These are phyloP conservation scores for Phenganax subtilis DNA, from an alignment of 92 coral and sea anemone species.

Conservation along the genomic window DNA sequence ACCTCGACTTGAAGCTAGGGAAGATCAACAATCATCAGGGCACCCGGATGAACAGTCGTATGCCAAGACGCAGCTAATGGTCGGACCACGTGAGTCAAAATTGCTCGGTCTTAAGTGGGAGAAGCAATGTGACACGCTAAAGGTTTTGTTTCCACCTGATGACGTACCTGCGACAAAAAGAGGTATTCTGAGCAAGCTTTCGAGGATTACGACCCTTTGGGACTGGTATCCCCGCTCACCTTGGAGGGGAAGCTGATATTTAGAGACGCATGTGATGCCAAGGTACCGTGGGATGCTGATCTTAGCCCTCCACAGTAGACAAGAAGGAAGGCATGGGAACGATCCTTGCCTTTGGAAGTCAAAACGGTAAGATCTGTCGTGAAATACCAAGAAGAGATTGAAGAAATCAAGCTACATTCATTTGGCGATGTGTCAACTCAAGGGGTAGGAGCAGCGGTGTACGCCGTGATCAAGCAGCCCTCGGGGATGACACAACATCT, in stretches of 20 bases:
- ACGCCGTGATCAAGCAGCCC: background rate
- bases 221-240: slow-evolving; percentile 22
- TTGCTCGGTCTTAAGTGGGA: slow-evolving; percentile 22
- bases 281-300: slow-evolving; percentile 14
- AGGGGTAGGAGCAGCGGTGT: slow-evolving; percentile 1
- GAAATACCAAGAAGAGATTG: background rate
- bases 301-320: background rate
- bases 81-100: slow-evolving; percentile 1
- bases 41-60: background rate
- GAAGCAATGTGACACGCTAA: slow-evolving; percentile 6
- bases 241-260: slow-evolving; percentile 21
- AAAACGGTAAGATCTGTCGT: background rate
- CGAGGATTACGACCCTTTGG: slow-evolving; percentile 27
- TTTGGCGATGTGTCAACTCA: slow-evolving; percentile 9
- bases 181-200: slow-evolving; percentile 5
- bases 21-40: background rate
- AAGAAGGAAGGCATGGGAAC: slow-evolving; percentile 4
- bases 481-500: background rate
- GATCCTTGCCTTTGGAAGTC: background rate
- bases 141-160: slow-evolving; percentile 2
- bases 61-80: slow-evolving; percentile 6
- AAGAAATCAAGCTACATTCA: background rate
- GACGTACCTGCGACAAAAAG: background rate
- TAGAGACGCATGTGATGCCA: slow-evolving; percentile 17
- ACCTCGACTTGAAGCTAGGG: background rate